phyloP scores from a whole-genome alignment of 2,113 vertebrate genomes.

The Proterorhinus semilunaris region DNA sequence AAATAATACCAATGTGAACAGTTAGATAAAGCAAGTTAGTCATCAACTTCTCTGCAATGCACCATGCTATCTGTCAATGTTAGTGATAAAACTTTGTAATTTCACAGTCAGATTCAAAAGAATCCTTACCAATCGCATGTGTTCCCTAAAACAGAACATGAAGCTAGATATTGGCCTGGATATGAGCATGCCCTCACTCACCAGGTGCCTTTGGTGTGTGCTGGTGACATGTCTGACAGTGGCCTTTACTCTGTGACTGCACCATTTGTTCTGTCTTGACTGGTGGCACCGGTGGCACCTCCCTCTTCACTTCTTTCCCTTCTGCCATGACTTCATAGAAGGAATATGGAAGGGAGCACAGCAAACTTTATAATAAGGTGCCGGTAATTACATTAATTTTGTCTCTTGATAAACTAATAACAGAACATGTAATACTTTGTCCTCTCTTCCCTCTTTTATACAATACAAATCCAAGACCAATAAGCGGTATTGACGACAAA shows the following conservation, averaged over 20 bases:
- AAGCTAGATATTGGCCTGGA: slow-evolving; percentile 29
- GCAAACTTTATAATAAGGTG: slow-evolving; percentile 25
- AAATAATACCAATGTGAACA: no score
- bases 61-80: background rate
- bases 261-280: slow-evolving; percentile 46
- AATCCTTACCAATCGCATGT: background rate
- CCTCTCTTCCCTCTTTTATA: no score
- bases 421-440: no score
- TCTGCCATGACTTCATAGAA: slow-evolving; percentile 63
- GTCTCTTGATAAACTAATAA: no score
- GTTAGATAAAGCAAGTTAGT: background rate
- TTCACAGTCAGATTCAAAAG: background rate
- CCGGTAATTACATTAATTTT: no score
- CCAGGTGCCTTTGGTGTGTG: slow-evolving; percentile 55
- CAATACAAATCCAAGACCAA: background rate
- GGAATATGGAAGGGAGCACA: slow-evolving; percentile 32
- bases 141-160: slow-evolving; percentile 5
- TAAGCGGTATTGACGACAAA: background rate
- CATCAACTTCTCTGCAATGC: slow-evolving; percentile 34
- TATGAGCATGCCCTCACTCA: slow-evolving; percentile 49
- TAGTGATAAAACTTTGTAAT: background rate
- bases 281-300: slow-evolving; percentile 23
- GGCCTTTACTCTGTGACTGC: slow-evolving; percentile 61
- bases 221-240: slow-evolving; percentile 59
- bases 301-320: slow-evolving; percentile 31